phyloP scores from a whole-genome alignment of 2,797 vertebrate species.

The Ctenosaura bakeri region DNA sequence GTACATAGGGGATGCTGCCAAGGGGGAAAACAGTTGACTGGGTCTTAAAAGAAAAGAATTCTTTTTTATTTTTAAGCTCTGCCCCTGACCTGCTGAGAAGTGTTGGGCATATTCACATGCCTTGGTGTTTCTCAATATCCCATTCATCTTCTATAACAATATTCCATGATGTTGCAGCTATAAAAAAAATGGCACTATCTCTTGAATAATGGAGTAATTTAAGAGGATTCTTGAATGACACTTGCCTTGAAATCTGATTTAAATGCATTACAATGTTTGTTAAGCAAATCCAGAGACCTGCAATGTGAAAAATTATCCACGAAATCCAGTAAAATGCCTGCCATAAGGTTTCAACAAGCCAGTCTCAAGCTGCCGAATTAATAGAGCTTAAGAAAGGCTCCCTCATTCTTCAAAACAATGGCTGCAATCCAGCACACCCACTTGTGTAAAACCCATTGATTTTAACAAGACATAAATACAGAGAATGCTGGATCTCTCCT shows the following conservation, averaged over 20 bases:
- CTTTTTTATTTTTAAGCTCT: background rate
- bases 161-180: background rate
- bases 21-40: background rate
- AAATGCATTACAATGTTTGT: slow-evolving; percentile 8
- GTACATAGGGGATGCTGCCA: background rate
- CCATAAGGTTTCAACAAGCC: background rate
- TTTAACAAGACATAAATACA: slow-evolving; percentile 13
- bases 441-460: background rate
- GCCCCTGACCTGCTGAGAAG: background rate
- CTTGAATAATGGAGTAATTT: background rate
- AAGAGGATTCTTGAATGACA: background rate
- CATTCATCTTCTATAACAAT: too few species aligned
- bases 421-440: background rate
- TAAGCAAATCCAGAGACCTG: background rate
- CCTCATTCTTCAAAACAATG: slow-evolving; percentile 6
- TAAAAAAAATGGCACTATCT: background rate
- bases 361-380: slow-evolving; percentile 7
- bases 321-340: slow-evolving; percentile 1
- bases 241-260: background rate
- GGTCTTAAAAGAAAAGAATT: background rate
- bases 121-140: background rate
- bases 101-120: background rate
- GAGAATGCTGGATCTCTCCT: background rate
- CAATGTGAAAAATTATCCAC: too few species aligned
- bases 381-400: background rate